These are phyloP conservation scores for Phaonia tiefii DNA, from an alignment of 2,888 invertebrate species.

Conservation along the genomic window DNA sequence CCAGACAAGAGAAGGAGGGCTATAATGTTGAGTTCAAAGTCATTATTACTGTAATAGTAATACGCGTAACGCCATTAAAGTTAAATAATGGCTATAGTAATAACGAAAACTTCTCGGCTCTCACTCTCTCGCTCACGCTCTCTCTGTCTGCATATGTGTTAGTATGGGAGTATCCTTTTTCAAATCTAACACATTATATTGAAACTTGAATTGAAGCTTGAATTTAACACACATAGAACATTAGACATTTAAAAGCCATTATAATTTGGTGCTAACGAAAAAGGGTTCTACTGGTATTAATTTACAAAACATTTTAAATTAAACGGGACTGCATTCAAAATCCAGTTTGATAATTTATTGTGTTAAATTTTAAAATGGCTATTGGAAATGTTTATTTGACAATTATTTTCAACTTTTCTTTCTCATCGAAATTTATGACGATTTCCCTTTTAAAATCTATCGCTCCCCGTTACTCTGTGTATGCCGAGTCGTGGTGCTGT, in stretches of 20 bases:
- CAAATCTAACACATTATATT: slow-evolving; percentile 51
- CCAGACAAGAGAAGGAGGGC: background rate
- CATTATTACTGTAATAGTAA: slow-evolving; percentile 55
- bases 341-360: slow-evolving; percentile 17
- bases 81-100: slow-evolving; percentile 69
- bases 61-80: slow-evolving; percentile 70
- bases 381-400: too few species aligned
- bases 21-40: slow-evolving; percentile 8
- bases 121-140: too few species aligned
- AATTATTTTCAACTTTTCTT: too few species aligned
- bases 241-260: background rate
- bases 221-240: too few species aligned
- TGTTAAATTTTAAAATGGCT: slow-evolving; percentile 6
- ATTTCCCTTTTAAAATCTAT: background rate
- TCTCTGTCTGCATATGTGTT: background rate
- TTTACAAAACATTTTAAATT: slow-evolving; percentile 70
- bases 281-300: slow-evolving; percentile 70
- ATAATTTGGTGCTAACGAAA: background rate
- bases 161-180: slow-evolving; percentile 1
- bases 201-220: slow-evolving; percentile 55
- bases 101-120: slow-evolving; percentile 53
- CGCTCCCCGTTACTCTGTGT: background rate
- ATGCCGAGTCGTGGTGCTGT: slow-evolving; percentile 21
- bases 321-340: slow-evolving; percentile 42
- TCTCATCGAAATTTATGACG: background rate